Evolutionary conservation across 2,888 invertebrate genomes (phyloP), one percentile per base, ranked within the genome.

Genomic region (Cylindroiulus punctatus): DNA sequence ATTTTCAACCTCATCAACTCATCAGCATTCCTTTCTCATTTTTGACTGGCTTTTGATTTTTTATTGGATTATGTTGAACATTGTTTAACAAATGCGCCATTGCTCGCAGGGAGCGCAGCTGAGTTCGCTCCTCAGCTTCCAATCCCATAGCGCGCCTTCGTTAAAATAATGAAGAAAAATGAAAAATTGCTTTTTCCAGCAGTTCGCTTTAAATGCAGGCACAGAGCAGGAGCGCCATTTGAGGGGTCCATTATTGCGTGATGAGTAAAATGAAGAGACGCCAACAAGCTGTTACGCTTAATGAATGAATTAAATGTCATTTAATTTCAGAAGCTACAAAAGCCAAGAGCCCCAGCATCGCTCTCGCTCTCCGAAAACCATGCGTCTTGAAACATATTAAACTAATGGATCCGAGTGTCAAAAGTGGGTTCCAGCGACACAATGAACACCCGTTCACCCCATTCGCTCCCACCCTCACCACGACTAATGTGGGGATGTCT

Each of bases 301-400:
- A 65, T 65, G 65, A 65, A 65, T 65, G 65, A 65, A 65, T 65
- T 65, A 65, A 65, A 65, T 65, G 65, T 65, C 65, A 65, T 65
- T 65, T 65, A 65, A 65, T 65, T 65, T 65, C 65, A 65, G 65
- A 2, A 65, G 65, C 65, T 65, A 65, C 65, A 65, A 65, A 65
- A 65, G 65, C 26, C 65, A 26, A 65, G 65, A 65, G 22, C 65
- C 65, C 65, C 10, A 65, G 65, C 65, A 65, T 26, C 65, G 65
- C 65, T 65, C 65, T 65, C 65, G 65, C 65, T 65, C 65, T 26
- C 65, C 65, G n/a, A 65, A 65, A 65, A 26, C 65, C 65, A 65
- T 65, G 65, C 65, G 26, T 65, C 65, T 65, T 65, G 65, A 26
- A 65, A 65, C 65, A 65, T 65, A 65, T 65, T 65, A 65, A 22